Conservation (phyloP, 2,888 invertebrate species). For the Megamerina dolium region DNA sequence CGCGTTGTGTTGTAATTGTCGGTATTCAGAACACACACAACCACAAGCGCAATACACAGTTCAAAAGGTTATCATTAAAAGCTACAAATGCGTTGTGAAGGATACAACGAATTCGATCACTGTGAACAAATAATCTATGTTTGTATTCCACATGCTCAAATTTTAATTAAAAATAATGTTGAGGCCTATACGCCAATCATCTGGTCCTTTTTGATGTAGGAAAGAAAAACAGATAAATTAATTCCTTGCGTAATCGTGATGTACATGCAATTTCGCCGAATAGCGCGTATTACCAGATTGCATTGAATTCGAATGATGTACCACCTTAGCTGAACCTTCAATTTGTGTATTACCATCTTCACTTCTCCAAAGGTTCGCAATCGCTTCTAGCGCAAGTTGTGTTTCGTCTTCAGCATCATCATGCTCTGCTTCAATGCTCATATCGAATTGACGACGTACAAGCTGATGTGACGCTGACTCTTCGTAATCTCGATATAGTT, state of each 20-base stretch:
- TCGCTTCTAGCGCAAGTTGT: constrained; percentile 43
- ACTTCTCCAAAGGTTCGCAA: constrained; percentile 45
- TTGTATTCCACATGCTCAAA: too few species aligned
- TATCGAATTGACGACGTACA: constrained; percentile 42
- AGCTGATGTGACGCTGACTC: too few species aligned
- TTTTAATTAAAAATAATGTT: constrained; percentile 1
- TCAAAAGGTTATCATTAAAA: too few species aligned
- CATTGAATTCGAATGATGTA: constrained; percentile 35
- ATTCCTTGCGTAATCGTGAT: constrained; percentile 40
- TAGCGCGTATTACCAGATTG: constrained; percentile 44
- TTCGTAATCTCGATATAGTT: too few species aligned
- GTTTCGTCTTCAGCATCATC: constrained; percentile 44
- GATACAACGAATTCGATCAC: too few species aligned
- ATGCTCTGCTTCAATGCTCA: constrained; percentile 45
- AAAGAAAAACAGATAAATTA: constrained; percentile 16
- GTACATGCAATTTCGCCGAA: constrained; percentile 43
- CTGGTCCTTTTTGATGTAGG: not conserved
- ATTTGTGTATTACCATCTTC: constrained; percentile 42
- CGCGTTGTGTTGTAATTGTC: too few species aligned
- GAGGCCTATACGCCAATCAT: not conserved
- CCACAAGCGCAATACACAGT: too few species aligned
- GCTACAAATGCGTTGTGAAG: too few species aligned
- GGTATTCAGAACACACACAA: too few species aligned
- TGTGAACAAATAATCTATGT: too few species aligned
- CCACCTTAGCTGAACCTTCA: constrained; percentile 43